phyloP scores from a whole-genome alignment of 2,113 vertebrate genomes.

The Melanerpes formicivorus region DNA sequence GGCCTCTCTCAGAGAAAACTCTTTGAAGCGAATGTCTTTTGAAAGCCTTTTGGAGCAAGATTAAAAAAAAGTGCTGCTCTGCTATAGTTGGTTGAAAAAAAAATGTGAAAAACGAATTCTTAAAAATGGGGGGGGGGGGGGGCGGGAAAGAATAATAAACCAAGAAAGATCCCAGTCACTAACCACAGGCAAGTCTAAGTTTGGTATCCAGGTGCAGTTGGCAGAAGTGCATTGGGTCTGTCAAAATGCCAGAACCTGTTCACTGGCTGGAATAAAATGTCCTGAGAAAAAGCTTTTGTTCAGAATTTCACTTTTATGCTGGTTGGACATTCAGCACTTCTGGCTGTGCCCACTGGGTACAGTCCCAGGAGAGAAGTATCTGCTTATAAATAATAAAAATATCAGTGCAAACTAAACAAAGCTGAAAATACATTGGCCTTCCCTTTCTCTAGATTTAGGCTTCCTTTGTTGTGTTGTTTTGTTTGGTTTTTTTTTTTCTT shows the following conservation, averaged over 20 bases:
- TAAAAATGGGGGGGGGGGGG: neutral
- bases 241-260: neutral
- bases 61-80: neutral
- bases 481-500: neutral
- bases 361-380: neutral
- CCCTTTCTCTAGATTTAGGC: neutral
- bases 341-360: neutral
- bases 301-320: neutral
- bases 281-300: neutral
- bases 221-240: neutral
- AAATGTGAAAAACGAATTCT: neutral
- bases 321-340: neutral
- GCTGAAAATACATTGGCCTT: neutral
- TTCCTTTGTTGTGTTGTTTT: too few relatives aligned
- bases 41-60: conserved; percentile 15
- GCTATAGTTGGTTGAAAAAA: neutral
- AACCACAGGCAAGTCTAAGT: neutral
- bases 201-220: neutral
- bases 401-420: neutral
- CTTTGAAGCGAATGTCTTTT: conserved; percentile 14
- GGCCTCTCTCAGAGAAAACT: neutral
- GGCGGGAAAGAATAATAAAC: neutral
- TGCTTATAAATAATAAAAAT: neutral
- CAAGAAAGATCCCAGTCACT: neutral
- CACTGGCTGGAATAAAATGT: neutral